Percentiles rank a stretch among this genome's conserved stretches.
phyloP scores from a whole-genome alignment of 2,797 vertebrate species.

The Tokudaia muenninki region DNA sequence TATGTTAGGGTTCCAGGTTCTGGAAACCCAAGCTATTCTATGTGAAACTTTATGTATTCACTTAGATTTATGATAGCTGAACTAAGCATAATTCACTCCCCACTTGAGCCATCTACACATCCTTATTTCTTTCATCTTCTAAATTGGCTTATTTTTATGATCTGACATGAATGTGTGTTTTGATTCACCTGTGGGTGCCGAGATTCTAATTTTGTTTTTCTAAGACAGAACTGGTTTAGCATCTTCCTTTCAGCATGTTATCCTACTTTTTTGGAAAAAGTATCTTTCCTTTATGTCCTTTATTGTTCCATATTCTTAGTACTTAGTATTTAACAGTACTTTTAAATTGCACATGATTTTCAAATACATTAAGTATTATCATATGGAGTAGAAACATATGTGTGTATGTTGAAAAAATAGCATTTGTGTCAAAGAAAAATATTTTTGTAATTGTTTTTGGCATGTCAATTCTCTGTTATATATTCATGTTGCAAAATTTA shows the following conservation, averaged over 20 bases:
- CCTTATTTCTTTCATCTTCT: not conserved
- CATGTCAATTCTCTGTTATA: not conserved
- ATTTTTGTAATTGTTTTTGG: not conserved
- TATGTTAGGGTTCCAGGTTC: not conserved
- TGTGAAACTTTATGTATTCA: not conserved
- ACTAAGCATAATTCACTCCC: not conserved
- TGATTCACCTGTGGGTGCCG: not conserved
- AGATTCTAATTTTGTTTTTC: not conserved
- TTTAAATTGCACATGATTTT: not conserved
- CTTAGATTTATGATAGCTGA: not conserved
- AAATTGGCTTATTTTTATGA: not conserved
- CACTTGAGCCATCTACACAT: not conserved
- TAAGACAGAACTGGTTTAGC: not conserved
- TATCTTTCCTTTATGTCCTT: not conserved
- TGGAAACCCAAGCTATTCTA: not conserved
- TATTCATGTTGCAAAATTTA: not conserved
- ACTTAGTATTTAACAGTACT: not conserved
- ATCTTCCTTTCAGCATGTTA: not conserved
- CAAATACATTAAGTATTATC: not conserved
- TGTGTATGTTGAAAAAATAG: not conserved
- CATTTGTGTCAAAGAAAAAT: slow-evolving; percentile 1
- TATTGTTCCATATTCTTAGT: not conserved
- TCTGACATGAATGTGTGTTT: fast-evolving
- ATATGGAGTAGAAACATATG: not conserved
- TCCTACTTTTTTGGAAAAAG: not conserved